Conservation (phyloP, 2,888 invertebrate species). For the Nymphalis c-album region DNA sequence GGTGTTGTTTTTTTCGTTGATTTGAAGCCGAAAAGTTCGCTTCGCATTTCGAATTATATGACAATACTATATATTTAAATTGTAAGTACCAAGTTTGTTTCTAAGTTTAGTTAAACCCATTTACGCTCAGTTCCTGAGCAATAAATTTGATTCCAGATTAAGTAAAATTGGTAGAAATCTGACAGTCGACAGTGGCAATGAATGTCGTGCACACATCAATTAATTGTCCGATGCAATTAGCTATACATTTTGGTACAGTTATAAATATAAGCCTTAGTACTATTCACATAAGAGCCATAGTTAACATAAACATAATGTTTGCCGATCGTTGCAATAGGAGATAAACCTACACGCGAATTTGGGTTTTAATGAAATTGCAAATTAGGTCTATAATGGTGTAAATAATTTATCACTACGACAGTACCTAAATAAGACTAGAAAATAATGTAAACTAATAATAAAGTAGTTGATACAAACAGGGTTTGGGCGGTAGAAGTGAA, state of each 20-base stretch:
- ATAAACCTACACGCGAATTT: background rate
- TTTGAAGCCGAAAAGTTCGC: too few relatives aligned
- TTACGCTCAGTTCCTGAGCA: background rate
- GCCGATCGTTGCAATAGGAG: background rate
- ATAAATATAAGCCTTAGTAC: background rate
- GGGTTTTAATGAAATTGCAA: background rate
- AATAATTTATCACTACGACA: background rate
- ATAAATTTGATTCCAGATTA: background rate
- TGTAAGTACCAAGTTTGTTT: too few relatives aligned
- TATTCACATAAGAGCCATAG: background rate
- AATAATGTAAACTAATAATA: constrained; percentile 5
- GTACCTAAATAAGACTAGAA: background rate
- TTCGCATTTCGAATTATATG: too few relatives aligned
- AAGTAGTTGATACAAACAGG: constrained; percentile 7
- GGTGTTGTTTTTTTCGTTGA: too few relatives aligned
- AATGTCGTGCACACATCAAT: constrained; percentile 27
- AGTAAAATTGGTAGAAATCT: constrained; percentile 20
- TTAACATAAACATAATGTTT: background rate
- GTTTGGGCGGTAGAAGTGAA: constrained; percentile 8
- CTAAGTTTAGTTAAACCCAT: background rate
- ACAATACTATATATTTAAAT: too few relatives aligned
- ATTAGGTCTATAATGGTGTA: background rate
- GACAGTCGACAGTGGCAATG: constrained; percentile 20
- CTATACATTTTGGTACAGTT: constrained; percentile 11
- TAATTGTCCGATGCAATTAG: constrained; percentile 29